Base-by-base conservation (phyloP, 2,113 vertebrate genomes). In the Numida meleagris region DNA sequence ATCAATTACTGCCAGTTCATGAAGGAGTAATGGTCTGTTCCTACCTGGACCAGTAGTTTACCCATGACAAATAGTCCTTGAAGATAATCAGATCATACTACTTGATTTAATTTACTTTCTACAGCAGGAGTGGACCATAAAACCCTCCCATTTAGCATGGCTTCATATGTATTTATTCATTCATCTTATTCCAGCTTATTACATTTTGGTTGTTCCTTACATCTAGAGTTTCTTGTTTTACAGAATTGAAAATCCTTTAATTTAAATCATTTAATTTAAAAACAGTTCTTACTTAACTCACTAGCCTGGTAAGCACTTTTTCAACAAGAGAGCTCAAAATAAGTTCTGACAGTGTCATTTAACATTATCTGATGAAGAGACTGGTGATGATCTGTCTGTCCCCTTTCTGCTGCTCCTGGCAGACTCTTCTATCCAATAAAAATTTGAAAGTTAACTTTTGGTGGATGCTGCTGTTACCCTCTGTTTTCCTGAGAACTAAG, bases 11-110 rank as follows among this genome's bases (percentile, higher is more conserved):
- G 93, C 76, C 85, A 88, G 71, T 91, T 90, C 92, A 72, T 59
- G 89, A 90, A 93, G 86, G 63, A 90, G 67, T 94, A 66, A 36
- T 81, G 62, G 90, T 84, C 81, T 90, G 80, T 90, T 92, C 65
- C 67, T 93, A 95, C 93, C 88, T 95, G 88, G 93, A 85, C 81
- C 78, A 77, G 86, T 96, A 86, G 76, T 93, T 93, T 94, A 70
- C 55, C 83, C 21, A 16, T 92, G 86, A 94, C 94, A 95, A 87
- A 83, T 82, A 92, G 82, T 88, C 88, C 88, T 93, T 96, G 92
- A 86, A 82, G 83, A 80, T 96, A 90, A 95, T 93, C 79, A 85
- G 83, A 92, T 95, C 88, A 90, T 77, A 66, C 40, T 68, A 73
- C 84, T 89, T 90, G 66, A 87, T 96, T 89, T 93, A 86, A 90